phyloP scores from a whole-genome alignment of 2,797 vertebrate genomes.

The Gallinago nigripennis region DNA sequence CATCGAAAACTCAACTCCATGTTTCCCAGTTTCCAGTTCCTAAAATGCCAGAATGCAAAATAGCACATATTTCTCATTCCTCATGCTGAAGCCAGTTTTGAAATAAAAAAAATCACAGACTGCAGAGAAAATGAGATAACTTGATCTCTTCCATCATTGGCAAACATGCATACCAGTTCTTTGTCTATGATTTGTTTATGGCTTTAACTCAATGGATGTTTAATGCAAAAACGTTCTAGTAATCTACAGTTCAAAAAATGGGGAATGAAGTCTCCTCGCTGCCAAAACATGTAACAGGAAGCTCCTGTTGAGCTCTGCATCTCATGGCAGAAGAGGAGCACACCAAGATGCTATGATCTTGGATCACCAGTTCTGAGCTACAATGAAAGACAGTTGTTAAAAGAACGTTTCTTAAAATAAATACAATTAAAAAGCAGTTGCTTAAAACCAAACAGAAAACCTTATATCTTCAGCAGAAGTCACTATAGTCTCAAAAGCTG shows the following conservation, averaged over 20 bases:
- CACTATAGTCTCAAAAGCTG: background rate
- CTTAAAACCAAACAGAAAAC: background rate
- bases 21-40: background rate
- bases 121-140: background rate
- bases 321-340: background rate
- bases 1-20: background rate
- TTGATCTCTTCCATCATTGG: background rate
- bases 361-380: background rate
- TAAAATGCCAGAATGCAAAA: background rate
- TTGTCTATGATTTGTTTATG: background rate
- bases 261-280: background rate
- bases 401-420: background rate
- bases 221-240: background rate
- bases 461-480: background rate
- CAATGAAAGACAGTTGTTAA: rapidly evolving
- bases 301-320: background rate
- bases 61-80: background rate
- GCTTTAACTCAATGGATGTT: background rate
- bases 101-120: background rate
- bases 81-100: background rate
- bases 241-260: background rate
- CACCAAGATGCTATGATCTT: background rate
- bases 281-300: background rate
- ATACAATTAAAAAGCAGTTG: background rate
- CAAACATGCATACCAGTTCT: background rate